Percentiles rank a stretch among this genome's conserved stretches.
Evolutionary conservation across 2,113 vertebrate genomes (phyloP).

Genomic region (Dissostichus mawsoni): DNA sequence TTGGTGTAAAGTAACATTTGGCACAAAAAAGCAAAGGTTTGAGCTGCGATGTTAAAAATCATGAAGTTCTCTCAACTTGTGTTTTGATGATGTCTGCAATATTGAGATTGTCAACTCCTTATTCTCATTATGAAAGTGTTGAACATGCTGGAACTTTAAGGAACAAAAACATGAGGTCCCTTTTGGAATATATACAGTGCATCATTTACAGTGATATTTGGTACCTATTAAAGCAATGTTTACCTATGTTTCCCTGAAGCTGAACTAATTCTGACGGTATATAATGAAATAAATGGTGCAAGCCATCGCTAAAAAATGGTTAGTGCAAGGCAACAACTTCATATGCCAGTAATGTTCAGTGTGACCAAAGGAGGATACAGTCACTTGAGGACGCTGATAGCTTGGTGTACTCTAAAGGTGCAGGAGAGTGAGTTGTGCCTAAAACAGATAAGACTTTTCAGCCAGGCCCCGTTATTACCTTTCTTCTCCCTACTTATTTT

Average conservation of each 20-base stretch:
- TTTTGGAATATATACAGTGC: not conserved
- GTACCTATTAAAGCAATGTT: not conserved
- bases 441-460: conserved; percentile 93
- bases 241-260: not conserved
- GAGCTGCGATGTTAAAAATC: not conserved
- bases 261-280: not conserved
- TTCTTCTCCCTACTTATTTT: conserved; percentile 34
- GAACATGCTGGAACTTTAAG: not conserved
- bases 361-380: conserved; percentile 32
- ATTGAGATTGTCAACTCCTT: not conserved
- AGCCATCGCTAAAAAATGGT: conserved; percentile 10
- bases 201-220: not conserved
- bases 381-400: conserved; percentile 27
- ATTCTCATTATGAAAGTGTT: not conserved
- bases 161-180: not conserved
- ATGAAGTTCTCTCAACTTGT: not conserved
- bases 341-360: conserved; percentile 16
- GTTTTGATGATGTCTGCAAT: not conserved
- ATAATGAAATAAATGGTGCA: not conserved
- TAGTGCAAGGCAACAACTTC: not conserved
- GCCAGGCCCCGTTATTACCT: conserved; percentile 91
- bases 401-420: conserved; percentile 29
- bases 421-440: conserved; percentile 81
- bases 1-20: too few relatives aligned
- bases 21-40: not conserved